These are phyloP conservation scores for Tetrao urogallus DNA, from an alignment of 2,113 vertebrate species.

Conservation along the genomic window DNA sequence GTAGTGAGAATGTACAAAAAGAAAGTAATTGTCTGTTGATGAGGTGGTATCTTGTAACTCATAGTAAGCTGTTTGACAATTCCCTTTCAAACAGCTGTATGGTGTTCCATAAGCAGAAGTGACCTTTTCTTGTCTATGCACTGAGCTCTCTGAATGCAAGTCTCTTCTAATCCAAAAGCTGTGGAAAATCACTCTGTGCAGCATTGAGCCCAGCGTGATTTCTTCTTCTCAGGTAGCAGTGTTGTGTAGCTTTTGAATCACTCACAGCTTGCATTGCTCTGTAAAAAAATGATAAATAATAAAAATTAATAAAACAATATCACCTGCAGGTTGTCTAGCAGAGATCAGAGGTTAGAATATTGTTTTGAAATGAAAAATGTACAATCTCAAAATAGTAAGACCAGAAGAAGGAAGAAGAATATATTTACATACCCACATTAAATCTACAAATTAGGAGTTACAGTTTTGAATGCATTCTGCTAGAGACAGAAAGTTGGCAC, in stretches of 20 bases:
- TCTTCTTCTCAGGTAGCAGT: neutral
- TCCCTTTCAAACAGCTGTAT: neutral
- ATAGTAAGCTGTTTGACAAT: neutral
- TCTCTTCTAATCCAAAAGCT: neutral
- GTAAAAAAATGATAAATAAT: neutral
- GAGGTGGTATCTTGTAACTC: neutral
- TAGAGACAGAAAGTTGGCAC: neutral
- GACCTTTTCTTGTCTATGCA: neutral
- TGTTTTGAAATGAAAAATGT: neutral
- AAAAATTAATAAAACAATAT: neutral
- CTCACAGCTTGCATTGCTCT: neutral
- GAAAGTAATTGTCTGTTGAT: neutral
- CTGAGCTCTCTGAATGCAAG: neutral
- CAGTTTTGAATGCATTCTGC: neutral
- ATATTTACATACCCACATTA: neutral
- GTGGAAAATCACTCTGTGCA: neutral
- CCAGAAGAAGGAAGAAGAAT: neutral
- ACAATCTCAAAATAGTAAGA: neutral
- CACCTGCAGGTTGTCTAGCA: neutral
- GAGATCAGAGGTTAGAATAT: neutral
- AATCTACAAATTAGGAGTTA: neutral
- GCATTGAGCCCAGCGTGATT: neutral
- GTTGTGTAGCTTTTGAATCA: neutral
- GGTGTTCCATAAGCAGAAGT: neutral
- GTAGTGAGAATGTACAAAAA: neutral